Evolutionary conservation across 2,888 invertebrate species (phyloP).

Genomic region (Herminia tarsipennalis): DNA sequence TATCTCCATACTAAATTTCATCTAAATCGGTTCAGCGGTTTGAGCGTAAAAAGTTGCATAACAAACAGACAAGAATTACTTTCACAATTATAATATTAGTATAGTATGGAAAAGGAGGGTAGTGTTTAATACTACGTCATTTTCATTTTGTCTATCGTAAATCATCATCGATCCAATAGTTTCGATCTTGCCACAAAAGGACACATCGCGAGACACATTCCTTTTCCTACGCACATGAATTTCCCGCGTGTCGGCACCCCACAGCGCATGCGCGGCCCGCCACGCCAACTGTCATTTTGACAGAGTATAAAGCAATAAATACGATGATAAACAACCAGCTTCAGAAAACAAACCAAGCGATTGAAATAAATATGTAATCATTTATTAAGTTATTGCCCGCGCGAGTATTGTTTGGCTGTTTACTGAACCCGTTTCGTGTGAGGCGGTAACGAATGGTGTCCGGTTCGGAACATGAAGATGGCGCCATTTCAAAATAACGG

Average conservation of each 20-base stretch:
- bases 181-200: too few relatives aligned
- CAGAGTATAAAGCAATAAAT: slow-evolving; percentile 46
- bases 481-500: slow-evolving; percentile 29
- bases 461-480: slow-evolving; percentile 16
- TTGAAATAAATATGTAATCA: slow-evolving; percentile 65
- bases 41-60: too few relatives aligned
- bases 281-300: slow-evolving; percentile 49
- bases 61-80: too few relatives aligned
- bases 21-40: too few relatives aligned
- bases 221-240: slow-evolving; percentile 29
- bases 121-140: too few relatives aligned
- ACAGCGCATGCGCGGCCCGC: slow-evolving; percentile 48
- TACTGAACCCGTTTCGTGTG: slow-evolving; percentile 26
- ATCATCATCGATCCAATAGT: too few relatives aligned
- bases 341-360: slow-evolving; percentile 55
- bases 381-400: slow-evolving; percentile 53
- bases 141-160: too few relatives aligned
- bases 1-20: too few relatives aligned
- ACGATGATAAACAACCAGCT: slow-evolving; percentile 53
- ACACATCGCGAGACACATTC: too few relatives aligned
- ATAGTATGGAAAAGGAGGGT: too few relatives aligned
- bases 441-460: slow-evolving; percentile 34
- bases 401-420: slow-evolving; percentile 41
- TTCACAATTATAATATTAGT: too few relatives aligned
- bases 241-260: slow-evolving; percentile 45